Conservation (phyloP, 2,888 invertebrate genomes). For the Drosophila diplacantha region DNA sequence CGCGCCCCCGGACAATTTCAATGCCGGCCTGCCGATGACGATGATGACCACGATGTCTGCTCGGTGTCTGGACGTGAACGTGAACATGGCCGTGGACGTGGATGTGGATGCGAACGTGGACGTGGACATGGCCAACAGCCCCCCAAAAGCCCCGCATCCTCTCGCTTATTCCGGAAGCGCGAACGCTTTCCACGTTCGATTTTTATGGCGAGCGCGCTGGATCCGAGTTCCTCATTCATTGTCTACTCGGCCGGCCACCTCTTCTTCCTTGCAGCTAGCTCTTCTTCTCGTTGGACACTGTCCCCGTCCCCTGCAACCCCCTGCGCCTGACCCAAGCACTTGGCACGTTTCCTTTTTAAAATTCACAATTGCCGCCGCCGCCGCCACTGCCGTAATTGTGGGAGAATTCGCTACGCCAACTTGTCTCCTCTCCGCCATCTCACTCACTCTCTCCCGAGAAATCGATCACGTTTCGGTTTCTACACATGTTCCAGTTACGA, state of each 20-base stretch:
- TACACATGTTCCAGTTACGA: constrained; percentile 70
- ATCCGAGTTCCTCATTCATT: constrained; percentile 68
- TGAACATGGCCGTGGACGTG: constrained; percentile 28
- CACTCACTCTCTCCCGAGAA: constrained; percentile 44
- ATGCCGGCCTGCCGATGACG: constrained; percentile 53
- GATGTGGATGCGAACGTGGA: constrained; percentile 32
- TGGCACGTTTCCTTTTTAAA: constrained; percentile 75
- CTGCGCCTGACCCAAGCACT: constrained; percentile 48
- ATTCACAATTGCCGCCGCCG: constrained; percentile 74
- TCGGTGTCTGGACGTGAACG: constrained; percentile 65
- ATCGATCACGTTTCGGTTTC: constrained; percentile 69
- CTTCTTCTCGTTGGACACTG: constrained; percentile 8
- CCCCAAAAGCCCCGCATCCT: constrained; percentile 46
- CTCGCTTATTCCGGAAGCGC: constrained; percentile 61
- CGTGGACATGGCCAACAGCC: constrained; percentile 22
- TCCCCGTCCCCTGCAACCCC: not conserved
- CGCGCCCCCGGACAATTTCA: constrained; percentile 47
- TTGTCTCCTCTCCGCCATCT: constrained; percentile 56
- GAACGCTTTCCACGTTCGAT: constrained; percentile 71
- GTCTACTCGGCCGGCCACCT: constrained; percentile 46
- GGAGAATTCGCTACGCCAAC: constrained; percentile 69
- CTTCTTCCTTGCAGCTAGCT: constrained; percentile 18
- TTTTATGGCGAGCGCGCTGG: constrained; percentile 66
- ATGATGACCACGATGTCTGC: constrained; percentile 56
- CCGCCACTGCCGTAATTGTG: constrained; percentile 69